Evolutionary conservation across 2,797 vertebrate genomes (phyloP), one percentile per base, ranked within the genome.

Genomic region (Eidolon dupreanum): DNA sequence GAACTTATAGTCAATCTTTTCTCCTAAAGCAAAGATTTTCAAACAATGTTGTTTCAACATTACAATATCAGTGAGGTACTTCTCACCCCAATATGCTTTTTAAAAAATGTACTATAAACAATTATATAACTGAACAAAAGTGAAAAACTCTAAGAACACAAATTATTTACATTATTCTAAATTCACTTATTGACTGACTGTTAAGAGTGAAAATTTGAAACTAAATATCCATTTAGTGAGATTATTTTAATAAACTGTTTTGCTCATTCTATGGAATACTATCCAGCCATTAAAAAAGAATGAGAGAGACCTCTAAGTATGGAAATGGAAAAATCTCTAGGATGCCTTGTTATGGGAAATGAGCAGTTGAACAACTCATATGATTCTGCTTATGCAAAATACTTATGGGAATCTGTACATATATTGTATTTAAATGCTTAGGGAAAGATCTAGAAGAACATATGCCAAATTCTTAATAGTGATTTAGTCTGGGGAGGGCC

Each of bases 21-120:
- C 85, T 87, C 93, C 75, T 26, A 68, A 74, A 91, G 61, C 19
- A 83, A 93, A 90, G 57, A 38, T 85, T 88, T 94, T 59, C 71
- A 85, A 71, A 81, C 16, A 57, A 24, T 84, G 59, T 70, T 31
- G 2, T 84, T 91, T 78, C 57, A 90, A 78, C 61, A 71, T 85
- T 66, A 90, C 33, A 81, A 15, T 49, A 82, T 33, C 61, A 85
- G 51, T 75, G n/a, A 93, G 46, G 51, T 55, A 93, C 5, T n/a
- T 90, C 31, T 36, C 5, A 70, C n/a, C 15, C 24, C 51, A 79
- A 46, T 26, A 65, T 41, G 24, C 20, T 79, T 82, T 88, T 36
- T 31, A 31, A 31, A 88, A 70, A 77, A 73, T 24, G 24, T 10
- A 79, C 33, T 24, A 53, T 57, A 78, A 81, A 31, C 75, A 79